Evolutionary conservation across 1,140 invertebrate genomes (phyloP), one percentile per base, ranked within the genome.

Genomic region (Macrobrachium nipponense): DNA sequence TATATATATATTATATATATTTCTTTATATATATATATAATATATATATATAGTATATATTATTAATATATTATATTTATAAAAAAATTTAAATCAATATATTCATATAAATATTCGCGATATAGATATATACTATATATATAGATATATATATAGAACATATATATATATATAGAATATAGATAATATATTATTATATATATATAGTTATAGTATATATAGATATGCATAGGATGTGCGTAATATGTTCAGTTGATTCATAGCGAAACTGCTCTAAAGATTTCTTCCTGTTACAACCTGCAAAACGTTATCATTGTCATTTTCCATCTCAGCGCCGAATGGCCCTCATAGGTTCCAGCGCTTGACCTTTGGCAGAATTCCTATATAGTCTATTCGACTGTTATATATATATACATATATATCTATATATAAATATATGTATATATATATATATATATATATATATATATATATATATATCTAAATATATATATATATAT

Each of bases 71-170:
- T n/a, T n/a, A n/a, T n/a, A n/a, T 17, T 27, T 23, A 72, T 72
- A 4, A 75, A n/a, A n/a, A n/a, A n/a, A n/a, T n/a, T n/a, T 44
- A 44, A 18, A 44, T 44, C n/a, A n/a, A 75, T 44, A 44, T 44
- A 75, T 61, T 27, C 36, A 78, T 61, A 61, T 61, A 62, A 36
- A 61, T 61, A 78, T 61, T n/a, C n/a, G n/a, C n/a, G n/a, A 78
- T 61, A 78, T 61, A 78, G 14, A 78, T 61, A 78, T 61, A 78
- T 27, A 78, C n/a, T 61, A 78, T 61, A 78, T 61, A 78, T 61
- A 75, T 15, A 75, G 18, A 75, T 11, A 75, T 44, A 75, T 15
- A 75, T 44, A 75, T n/a, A n/a, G n/a, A n/a, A 43, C 18, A 78
- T 61, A 78, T 61, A 78, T 36, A 78, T 61, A 78, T 36, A 78